Conservation (phyloP, 2,797 vertebrate genomes). For the Semotilus atromaculatus region DNA sequence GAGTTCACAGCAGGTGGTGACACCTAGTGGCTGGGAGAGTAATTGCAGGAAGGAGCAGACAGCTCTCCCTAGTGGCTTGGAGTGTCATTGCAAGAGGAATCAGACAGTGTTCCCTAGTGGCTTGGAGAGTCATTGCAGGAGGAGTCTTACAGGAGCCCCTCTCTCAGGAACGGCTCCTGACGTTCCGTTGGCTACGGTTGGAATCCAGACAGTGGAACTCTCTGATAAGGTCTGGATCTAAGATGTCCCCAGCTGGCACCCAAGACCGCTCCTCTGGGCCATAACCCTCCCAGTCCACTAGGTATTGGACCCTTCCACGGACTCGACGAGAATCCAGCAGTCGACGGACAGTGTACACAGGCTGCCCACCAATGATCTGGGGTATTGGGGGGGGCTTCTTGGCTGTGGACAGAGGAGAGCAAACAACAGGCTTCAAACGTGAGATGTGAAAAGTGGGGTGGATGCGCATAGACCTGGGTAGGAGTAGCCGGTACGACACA, state of each 20-base stretch:
- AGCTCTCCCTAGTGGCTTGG: background rate
- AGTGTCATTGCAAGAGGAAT: background rate
- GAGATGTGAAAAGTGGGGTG: background rate
- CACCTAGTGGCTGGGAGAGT: no score
- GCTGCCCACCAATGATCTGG: background rate
- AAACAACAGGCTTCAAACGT: background rate
- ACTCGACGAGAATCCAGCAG: no score
- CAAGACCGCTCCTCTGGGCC: background rate
- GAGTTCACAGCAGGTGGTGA: no score
- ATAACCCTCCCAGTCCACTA: no score
- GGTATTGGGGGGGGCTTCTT: background rate
- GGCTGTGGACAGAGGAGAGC: background rate
- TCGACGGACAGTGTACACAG: no score
- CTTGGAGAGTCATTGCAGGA: background rate
- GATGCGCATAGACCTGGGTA: background rate
- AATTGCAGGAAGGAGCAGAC: background rate
- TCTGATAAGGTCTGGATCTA: background rate
- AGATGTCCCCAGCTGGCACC: background rate
- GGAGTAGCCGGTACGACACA: background rate
- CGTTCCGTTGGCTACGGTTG: background rate
- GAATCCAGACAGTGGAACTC: background rate
- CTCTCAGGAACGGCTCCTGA: background rate
- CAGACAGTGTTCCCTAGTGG: no score
- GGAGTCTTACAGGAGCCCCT: no score
- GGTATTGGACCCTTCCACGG: no score